Conservation (phyloP, 1,140 invertebrate genomes). For the Drosophila lacertosa region DNA sequence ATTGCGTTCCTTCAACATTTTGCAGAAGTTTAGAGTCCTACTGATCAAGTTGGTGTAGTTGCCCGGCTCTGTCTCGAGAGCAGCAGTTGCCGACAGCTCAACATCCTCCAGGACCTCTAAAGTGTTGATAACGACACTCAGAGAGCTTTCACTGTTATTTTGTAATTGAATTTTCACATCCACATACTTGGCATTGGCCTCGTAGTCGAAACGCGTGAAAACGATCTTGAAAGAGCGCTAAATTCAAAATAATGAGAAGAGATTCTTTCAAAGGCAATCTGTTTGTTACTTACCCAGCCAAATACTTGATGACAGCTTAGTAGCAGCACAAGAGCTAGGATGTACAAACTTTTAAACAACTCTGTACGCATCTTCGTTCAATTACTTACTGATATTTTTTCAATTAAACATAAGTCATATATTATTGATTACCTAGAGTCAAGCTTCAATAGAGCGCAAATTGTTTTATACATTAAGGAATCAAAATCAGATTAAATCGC, state of each 20-base stretch:
- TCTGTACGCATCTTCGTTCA: conserved; percentile 54
- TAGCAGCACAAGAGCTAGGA: conserved; percentile 26
- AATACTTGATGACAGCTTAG: conserved; percentile 23
- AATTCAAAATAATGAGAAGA: background rate
- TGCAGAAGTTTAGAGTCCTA: conserved; percentile 60
- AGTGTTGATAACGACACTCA: conserved; percentile 39
- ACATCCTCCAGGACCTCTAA: conserved; percentile 57
- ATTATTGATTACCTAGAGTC: conserved; percentile 29
- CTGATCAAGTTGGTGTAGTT: conserved; percentile 61
- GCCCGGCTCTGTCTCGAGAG: conserved; percentile 51
- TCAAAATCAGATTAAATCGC: conserved; percentile 22
- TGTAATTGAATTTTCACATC: conserved; percentile 57
- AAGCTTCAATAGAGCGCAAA: conserved; percentile 53
- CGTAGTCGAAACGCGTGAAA: conserved; percentile 50
- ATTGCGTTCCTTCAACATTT: conserved; percentile 63
- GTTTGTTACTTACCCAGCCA: conserved; percentile 57
- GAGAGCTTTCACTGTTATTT: conserved; percentile 46
- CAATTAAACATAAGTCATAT: conserved; percentile 57
- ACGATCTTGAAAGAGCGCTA: conserved; percentile 79
- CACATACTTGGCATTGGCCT: conserved; percentile 55
- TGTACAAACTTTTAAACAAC: conserved; percentile 9
- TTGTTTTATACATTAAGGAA: conserved; percentile 43
- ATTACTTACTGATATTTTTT: conserved; percentile 45
- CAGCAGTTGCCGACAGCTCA: conserved; percentile 34
- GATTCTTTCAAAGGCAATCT: no score